phyloP scores from a whole-genome alignment of 2,797 vertebrate species.

The Eleutherodactylus coqui region DNA sequence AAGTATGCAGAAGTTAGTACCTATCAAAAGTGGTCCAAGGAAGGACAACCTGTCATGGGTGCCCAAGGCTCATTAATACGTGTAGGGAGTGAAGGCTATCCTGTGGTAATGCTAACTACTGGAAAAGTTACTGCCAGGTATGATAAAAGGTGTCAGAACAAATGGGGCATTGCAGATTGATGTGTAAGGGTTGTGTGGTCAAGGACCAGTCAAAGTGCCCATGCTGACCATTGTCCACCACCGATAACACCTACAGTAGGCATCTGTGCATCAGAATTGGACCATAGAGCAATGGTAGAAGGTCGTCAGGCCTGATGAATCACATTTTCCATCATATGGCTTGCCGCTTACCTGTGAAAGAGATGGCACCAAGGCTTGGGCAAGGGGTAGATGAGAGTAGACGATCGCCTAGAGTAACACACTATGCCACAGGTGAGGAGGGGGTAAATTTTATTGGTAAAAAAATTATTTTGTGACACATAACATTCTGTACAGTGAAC shows the following conservation, averaged over 20 bases:
- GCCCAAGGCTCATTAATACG: too few relatives aligned
- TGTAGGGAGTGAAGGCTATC: neutral
- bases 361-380: neutral
- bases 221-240: neutral
- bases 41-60: too few relatives aligned
- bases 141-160: neutral
- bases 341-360: neutral
- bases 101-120: neutral
- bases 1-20: too few relatives aligned
- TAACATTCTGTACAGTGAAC: too few relatives aligned
- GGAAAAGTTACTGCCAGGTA: neutral
- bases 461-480: too few relatives aligned
- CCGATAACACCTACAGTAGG: neutral
- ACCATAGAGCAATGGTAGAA: neutral
- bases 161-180: neutral
- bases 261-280: neutral
- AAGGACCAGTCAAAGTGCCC: neutral
- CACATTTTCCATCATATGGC: neutral
- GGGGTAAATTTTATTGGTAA: too few relatives aligned
- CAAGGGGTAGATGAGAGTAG: too few relatives aligned
- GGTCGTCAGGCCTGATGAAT: neutral
- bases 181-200: neutral
- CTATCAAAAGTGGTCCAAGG: too few relatives aligned
- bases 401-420: too few relatives aligned
- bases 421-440: too few relatives aligned